Conservation (phyloP, 2,888 invertebrate genomes). For the Diaprepes abbreviatus region DNA sequence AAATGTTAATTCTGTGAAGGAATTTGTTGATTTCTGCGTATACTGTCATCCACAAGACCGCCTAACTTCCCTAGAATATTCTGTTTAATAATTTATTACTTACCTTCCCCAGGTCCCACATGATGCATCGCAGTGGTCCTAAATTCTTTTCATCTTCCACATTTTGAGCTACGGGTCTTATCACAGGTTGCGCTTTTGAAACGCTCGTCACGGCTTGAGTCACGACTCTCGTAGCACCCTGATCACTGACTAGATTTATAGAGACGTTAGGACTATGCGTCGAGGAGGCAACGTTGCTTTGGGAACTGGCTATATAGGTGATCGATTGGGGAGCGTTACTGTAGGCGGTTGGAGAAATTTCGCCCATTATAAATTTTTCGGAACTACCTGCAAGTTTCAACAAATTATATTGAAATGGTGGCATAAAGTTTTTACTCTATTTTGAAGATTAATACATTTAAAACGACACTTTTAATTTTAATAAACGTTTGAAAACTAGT, state of each 20-base stretch:
- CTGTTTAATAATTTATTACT: background rate
- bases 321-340: background rate
- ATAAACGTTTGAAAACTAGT: no score
- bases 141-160: conserved; percentile 35
- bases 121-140: conserved; percentile 55
- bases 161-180: conserved; percentile 33
- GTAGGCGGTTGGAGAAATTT: background rate
- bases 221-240: conserved; percentile 66
- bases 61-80: no score
- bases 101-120: conserved; percentile 48
- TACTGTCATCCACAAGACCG: no score
- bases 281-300: background rate
- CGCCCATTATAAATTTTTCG: background rate
- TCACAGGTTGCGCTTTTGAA: conserved; percentile 35
- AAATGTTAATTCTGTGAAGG: no score
- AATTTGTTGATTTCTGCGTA: no score
- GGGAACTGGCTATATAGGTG: background rate
- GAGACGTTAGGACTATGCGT: conserved; percentile 31
- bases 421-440: no score
- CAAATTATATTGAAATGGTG: background rate
- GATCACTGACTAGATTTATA: conserved; percentile 71
- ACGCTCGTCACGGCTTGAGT: conserved; percentile 35
- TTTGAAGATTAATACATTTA: no score
- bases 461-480: no score
- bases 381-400: background rate